phyloP scores from a whole-genome alignment of 92 coral and sea anemone genomes.

The Bergia puertoricense region DNA sequence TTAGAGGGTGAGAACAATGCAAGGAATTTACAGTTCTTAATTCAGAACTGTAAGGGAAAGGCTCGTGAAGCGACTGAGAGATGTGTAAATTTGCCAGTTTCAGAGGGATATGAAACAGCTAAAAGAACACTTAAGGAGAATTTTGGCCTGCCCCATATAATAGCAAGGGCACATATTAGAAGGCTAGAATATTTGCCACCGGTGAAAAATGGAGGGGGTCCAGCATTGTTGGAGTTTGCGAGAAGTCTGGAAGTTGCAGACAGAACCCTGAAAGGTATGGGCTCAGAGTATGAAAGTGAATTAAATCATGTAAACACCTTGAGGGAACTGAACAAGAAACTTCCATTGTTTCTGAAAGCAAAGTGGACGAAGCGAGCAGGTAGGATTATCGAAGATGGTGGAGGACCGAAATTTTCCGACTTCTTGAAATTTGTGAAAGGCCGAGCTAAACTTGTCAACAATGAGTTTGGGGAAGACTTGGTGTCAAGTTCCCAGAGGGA shows the following conservation, averaged over 20 bases:
- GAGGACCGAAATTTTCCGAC: slow-evolving; percentile 31
- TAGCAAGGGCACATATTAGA: slow-evolving; percentile 54
- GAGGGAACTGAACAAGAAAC: slow-evolving; percentile 45
- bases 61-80: slow-evolving; percentile 45
- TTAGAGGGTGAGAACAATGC: slow-evolving; percentile 24
- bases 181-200: slow-evolving; percentile 22
- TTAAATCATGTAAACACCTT: slow-evolving; percentile 37
- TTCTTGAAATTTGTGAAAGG: slow-evolving; percentile 47
- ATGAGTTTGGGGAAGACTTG: slow-evolving; percentile 67
- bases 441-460: slow-evolving; percentile 68
- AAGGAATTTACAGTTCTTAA: slow-evolving; percentile 37
- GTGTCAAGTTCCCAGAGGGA: slow-evolving; percentile 23
- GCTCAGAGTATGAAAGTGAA: slow-evolving; percentile 20
- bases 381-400: slow-evolving; percentile 23
- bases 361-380: slow-evolving; percentile 51
- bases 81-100: slow-evolving; percentile 44
- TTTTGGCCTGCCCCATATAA: slow-evolving; percentile 61
- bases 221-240: slow-evolving; percentile 25
- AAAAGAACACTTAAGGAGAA: slow-evolving; percentile 46
- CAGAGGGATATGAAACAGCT: slow-evolving; percentile 39
- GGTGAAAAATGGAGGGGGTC: slow-evolving; percentile 19
- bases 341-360: slow-evolving; percentile 49
- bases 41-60: slow-evolving; percentile 23
- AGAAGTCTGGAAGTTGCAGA: slow-evolving; percentile 16
- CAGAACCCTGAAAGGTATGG: slow-evolving; percentile 35